Base-by-base conservation (phyloP, 2,797 vertebrate species). In the Typhlichthys subterraneus region DNA sequence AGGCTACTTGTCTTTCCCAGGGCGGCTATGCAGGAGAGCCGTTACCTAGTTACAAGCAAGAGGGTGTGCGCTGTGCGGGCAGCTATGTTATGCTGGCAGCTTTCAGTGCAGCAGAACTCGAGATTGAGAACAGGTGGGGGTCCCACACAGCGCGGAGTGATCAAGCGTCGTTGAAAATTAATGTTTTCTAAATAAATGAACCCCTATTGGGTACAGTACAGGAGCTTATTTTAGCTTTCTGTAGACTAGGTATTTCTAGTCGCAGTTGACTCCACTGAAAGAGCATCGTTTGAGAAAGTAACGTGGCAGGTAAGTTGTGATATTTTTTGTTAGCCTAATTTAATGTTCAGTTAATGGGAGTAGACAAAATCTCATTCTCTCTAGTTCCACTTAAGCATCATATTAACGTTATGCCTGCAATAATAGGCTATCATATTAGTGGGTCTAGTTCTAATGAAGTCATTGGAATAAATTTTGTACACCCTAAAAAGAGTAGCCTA, bases 11-110 rank as follows among this genome's bases (percentile, higher is more conserved):
- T 45, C 71, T 77, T 75, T 69, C 63, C 19, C 23, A 57, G 61
- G 70, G 69, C 69, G 63, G 57, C 67, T 70, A 83, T 73, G 82
- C 84, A 72, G 67, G 83, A 61, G 82, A 84, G 65, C 86, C 79
- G 91, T 93, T 92, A 92, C 92, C 92, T 91, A 87, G 92, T 85
- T 90, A 93, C 92, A 69, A 69, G 69, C 63, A 7, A 75, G 80
- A 81, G 86, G 79, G 83, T 69, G 81, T 53, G 85, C 70, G 79
- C 83, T 69, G 81, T 53, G 85, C 70, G 72, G 51, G 61, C 63
- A 80, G 63, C 57, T 77, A 68, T 67, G 75, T 64, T 54, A 64
- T 79, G 67, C 13, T 46, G 73, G 54, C 23, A 19, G 51, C 51
- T 3, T 8, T 52, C 50, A 53, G 17, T 19, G 51, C 51, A 13